Conservation (phyloP, 2,797 vertebrate genomes). For the Tragopan temminckii region DNA sequence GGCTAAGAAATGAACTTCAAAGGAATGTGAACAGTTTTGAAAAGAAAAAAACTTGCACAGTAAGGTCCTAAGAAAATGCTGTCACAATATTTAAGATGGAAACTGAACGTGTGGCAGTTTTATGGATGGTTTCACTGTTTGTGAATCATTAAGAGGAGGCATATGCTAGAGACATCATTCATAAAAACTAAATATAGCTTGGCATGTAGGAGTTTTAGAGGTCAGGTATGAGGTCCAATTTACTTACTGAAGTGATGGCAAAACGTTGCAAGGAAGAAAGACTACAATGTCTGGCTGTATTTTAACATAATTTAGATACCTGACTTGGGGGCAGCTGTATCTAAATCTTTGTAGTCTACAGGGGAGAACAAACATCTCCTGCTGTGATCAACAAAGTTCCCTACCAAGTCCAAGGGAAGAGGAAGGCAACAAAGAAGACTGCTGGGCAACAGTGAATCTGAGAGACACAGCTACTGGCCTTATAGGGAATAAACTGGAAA, state of each 20-base stretch:
- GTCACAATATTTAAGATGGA: not conserved
- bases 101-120: not conserved
- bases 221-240: not conserved
- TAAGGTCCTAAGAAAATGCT: not conserved
- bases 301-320: not conserved
- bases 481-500: constrained; percentile 10
- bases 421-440: not conserved
- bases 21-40: not conserved
- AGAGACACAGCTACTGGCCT: not conserved
- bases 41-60: not conserved
- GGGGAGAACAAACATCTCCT: not conserved
- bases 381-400: not conserved
- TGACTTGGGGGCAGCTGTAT: not conserved
- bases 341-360: not conserved
- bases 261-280: not conserved
- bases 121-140: not conserved
- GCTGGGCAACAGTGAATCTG: not conserved
- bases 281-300: not conserved
- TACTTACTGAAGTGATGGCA: not conserved
- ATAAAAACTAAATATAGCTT: constrained; percentile 41
- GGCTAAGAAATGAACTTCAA: not conserved
- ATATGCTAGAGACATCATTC: constrained; percentile 14
- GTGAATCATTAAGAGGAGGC: not conserved
- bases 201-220: not conserved
- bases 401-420: not conserved